Evolutionary conservation across 1,140 invertebrate genomes (phyloP).

Genomic region (Zaprionus camerounensis): DNA sequence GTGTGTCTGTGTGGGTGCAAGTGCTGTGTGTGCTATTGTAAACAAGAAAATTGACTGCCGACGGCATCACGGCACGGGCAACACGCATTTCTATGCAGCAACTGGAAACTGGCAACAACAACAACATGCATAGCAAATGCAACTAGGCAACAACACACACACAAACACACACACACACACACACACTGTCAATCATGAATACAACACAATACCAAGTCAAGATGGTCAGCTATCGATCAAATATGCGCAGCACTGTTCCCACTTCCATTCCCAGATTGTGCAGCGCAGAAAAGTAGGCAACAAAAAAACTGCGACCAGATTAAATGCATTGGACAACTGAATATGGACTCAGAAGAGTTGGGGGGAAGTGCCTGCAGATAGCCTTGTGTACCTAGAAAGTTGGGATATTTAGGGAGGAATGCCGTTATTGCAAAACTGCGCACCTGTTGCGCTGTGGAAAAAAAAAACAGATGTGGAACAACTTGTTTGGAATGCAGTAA

Average conservation of each 20-base stretch:
- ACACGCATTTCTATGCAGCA: slow-evolving; percentile 43
- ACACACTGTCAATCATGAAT: not conserved
- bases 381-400: no score
- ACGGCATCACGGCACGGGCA: slow-evolving; percentile 32
- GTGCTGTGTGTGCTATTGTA: slow-evolving; percentile 43
- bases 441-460: no score
- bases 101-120: not conserved
- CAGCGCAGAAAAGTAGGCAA: slow-evolving; percentile 36
- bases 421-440: no score
- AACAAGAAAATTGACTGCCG: slow-evolving; percentile 78
- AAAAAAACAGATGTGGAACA: no score
- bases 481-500: no score
- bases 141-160: not conserved
- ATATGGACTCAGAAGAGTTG: no score
- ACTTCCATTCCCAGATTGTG: not conserved
- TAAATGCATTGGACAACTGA: not conserved
- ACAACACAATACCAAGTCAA: slow-evolving; percentile 29
- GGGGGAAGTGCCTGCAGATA: no score
- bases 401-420: no score
- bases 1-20: slow-evolving; percentile 2
- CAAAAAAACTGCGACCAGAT: slow-evolving; percentile 5
- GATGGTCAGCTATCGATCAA: slow-evolving; percentile 21
- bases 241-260: slow-evolving; percentile 17
- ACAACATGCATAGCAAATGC: slow-evolving; percentile 1
- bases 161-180: no score